A percentile compares a stretch with the other conserved stretches of the same genome.
phyloP scores from a whole-genome alignment of 1,140 invertebrate genomes.

The Nasonia giraulti region DNA sequence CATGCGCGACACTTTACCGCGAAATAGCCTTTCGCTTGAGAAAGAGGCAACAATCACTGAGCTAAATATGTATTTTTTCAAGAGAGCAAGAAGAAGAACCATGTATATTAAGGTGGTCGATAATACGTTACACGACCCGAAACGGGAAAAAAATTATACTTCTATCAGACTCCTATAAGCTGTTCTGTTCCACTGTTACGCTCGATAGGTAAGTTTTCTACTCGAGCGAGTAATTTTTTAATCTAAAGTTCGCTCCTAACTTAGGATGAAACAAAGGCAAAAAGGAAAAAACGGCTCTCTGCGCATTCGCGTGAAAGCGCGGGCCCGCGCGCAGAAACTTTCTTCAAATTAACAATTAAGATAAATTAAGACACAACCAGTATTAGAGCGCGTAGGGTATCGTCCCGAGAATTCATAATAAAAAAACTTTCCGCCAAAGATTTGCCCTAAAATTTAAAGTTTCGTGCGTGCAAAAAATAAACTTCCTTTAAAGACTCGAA shows the following conservation, averaged over 20 bases:
- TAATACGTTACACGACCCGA: too few relatives aligned
- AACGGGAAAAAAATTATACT: too few relatives aligned
- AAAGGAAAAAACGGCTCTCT: background rate
- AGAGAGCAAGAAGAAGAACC: too few relatives aligned
- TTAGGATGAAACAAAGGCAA: conserved; percentile 15
- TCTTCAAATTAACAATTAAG: conserved; percentile 27
- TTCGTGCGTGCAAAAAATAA: background rate
- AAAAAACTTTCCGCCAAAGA: conserved; percentile 21
- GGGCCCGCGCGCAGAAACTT: background rate
- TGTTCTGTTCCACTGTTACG: background rate
- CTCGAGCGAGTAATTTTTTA: conserved; percentile 18
- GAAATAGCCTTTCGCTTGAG: background rate
- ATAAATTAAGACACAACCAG: conserved; percentile 28
- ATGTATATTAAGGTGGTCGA: too few relatives aligned
- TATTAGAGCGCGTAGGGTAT: conserved; percentile 7
- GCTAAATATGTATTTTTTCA: too few relatives aligned
- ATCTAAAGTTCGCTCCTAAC: conserved; percentile 30
- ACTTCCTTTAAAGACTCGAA: conserved; percentile 25
- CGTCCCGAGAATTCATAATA: conserved; percentile 4
- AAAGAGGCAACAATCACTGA: too few relatives aligned
- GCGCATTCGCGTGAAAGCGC: background rate
- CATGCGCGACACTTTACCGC: background rate
- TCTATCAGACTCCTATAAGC: too few relatives aligned
- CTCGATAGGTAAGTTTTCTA: background rate
- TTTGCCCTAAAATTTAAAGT: conserved; percentile 35